Evolutionary conservation across 2,113 vertebrate species (phyloP).

Genomic region (Rhineura floridana): DNA sequence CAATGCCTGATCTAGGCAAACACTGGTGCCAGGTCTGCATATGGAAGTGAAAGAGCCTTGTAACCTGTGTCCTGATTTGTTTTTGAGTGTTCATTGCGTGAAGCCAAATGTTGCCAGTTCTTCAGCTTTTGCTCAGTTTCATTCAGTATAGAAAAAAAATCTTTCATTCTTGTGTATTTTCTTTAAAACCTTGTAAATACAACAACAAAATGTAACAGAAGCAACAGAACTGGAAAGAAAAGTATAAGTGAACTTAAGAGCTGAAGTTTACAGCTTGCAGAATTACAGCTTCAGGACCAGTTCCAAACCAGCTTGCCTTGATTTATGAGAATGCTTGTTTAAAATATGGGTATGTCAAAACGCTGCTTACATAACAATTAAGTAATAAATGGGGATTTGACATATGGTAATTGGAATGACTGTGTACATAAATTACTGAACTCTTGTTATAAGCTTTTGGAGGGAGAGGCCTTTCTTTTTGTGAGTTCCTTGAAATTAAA

Average conservation of each 20-base stretch:
- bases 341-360: conserved; percentile 11
- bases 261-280: neutral
- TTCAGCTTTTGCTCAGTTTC: neutral
- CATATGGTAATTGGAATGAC: conserved; percentile 14
- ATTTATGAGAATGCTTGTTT: conserved; percentile 14
- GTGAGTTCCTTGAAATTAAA: conserved; percentile 14
- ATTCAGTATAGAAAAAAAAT: neutral
- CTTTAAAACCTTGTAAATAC: too few relatives aligned
- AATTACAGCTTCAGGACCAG: neutral
- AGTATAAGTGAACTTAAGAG: neutral
- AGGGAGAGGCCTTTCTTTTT: conserved; percentile 7
- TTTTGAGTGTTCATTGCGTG: too few relatives aligned
- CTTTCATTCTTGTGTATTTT: neutral
- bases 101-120: neutral
- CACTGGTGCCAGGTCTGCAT: too few relatives aligned
- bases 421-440: conserved; percentile 24
- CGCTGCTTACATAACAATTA: conserved; percentile 1
- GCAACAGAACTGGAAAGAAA: neutral
- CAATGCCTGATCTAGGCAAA: too few relatives aligned
- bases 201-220: neutral
- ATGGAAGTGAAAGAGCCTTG: too few relatives aligned
- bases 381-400: conserved; percentile 37
- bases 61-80: too few relatives aligned
- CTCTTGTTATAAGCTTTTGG: neutral
- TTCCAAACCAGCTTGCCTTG: neutral